Evolutionary conservation across 37 sponge, comb jelly and placozoan species (phyloP).

Genomic region (Crambe crambe): DNA sequence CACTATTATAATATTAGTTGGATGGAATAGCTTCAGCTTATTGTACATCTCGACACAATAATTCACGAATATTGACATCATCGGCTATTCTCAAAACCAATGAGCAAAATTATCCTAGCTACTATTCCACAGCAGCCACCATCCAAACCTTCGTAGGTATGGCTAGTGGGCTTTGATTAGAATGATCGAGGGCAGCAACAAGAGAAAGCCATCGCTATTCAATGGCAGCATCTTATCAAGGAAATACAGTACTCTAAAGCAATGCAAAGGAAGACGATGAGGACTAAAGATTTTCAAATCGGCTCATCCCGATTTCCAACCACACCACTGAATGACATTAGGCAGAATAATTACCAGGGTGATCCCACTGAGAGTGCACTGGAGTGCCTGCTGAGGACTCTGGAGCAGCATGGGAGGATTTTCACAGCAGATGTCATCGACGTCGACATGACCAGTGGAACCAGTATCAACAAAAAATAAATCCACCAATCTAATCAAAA

Average conservation of each 20-base stretch:
- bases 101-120: too few species aligned
- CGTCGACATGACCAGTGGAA: neutral
- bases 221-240: too few species aligned
- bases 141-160: neutral
- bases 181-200: neutral
- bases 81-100: neutral
- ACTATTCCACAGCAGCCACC: neutral
- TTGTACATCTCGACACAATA: conserved; percentile 4
- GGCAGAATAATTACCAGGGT: too few species aligned
- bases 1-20: too few species aligned
- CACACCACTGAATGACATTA: too few species aligned
- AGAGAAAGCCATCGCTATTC: too few species aligned
- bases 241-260: too few species aligned
- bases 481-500: conserved; percentile 9
- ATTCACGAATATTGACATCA: conserved; percentile 19
- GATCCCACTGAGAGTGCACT: conserved; percentile 19
- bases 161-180: neutral
- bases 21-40: neutral
- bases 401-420: neutral
- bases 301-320: too few species aligned
- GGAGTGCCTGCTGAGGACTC: conserved; percentile 15
- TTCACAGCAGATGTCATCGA: neutral
- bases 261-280: too few species aligned
- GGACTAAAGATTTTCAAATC: too few species aligned
- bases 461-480: conserved; percentile 25